Evolutionary conservation across 2,888 invertebrate species (phyloP), one percentile per base, ranked within the genome.

Genomic region (Caenorhabditis sp.): DNA sequence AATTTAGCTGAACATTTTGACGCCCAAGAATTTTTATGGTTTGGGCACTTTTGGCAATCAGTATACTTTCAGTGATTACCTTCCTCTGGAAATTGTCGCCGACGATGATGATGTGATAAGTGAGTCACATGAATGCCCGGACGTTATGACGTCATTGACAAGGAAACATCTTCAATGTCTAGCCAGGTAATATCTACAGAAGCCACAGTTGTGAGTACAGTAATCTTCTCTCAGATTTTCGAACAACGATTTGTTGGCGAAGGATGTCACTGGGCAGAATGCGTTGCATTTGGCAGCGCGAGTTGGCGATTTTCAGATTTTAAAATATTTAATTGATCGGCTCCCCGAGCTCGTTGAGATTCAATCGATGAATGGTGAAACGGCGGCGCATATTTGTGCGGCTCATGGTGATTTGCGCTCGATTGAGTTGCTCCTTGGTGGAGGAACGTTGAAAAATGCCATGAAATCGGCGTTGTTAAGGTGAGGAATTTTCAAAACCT

Each of bases 271-370:
- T 38, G 81, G 82, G 14, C 76, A 81, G 63, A 83, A 70, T 36
- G 64, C 80, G 20, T 71, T 82, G 31, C 83, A 83, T 67, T 63
- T 80, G 43, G 81, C 82, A 0, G 81, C 79, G n/a, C 71, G 72
- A 23, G 62, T 78, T 36, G 80, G 79, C 25, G 74, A 83, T 59
- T 38, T 74, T 64, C 69, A 72, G 43, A 67, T 72, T 65, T 67
- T 78, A 23, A 81, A 81, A 80, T 82, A 80, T 61, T 62, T 82
- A 31, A 67, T 80, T 31, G 73, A 77, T 52, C 72, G 77, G 65
- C 74, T 78, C n/a, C 81, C 81, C 20, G 70, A 66, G 21, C 63
- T 82, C 23, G 64, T 69, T 20, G 80, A 80, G 36, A 69, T 76
- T 53, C 72, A 76, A 63, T 81, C 81, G n/a, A 38, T 63, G 43